phyloP scores from a whole-genome alignment of 2,888 invertebrate species.

The Tetragnatha montana region DNA sequence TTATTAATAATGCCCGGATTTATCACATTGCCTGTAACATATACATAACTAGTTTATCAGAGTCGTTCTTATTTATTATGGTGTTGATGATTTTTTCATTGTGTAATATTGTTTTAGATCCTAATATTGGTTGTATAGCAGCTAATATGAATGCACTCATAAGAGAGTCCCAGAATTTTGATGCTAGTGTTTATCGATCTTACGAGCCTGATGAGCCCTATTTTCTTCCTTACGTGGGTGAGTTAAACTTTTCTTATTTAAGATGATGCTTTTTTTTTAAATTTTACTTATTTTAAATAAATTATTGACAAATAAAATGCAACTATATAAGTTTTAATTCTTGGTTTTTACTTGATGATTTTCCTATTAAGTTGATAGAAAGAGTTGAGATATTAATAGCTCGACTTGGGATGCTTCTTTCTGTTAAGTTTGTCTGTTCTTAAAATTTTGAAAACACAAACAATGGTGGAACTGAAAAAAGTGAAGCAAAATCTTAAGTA shows the following conservation, averaged over 20 bases:
- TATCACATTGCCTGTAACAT: too few species aligned
- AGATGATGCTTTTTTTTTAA: too few species aligned
- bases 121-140: conserved; percentile 82
- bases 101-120: conserved; percentile 74
- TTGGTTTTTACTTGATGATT: background rate
- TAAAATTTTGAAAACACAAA: too few species aligned
- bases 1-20: too few species aligned
- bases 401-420: too few species aligned
- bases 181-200: conserved; percentile 82
- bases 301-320: background rate
- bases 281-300: background rate
- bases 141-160: conserved; percentile 82
- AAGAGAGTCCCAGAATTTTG: conserved; percentile 81
- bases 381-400: too few species aligned
- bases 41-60: background rate
- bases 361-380: too few species aligned
- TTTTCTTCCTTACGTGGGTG: conserved; percentile 80
- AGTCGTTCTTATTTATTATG: conserved; percentile 17
- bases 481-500: too few species aligned
- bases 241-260: conserved; percentile 5
- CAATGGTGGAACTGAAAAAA: too few species aligned
- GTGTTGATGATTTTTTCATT: background rate
- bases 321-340: background rate
- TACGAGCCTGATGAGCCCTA: conserved; percentile 79
- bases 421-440: too few species aligned